Evolutionary conservation across 2,113 vertebrate species (phyloP).

Genomic region (Numenius arquata): DNA sequence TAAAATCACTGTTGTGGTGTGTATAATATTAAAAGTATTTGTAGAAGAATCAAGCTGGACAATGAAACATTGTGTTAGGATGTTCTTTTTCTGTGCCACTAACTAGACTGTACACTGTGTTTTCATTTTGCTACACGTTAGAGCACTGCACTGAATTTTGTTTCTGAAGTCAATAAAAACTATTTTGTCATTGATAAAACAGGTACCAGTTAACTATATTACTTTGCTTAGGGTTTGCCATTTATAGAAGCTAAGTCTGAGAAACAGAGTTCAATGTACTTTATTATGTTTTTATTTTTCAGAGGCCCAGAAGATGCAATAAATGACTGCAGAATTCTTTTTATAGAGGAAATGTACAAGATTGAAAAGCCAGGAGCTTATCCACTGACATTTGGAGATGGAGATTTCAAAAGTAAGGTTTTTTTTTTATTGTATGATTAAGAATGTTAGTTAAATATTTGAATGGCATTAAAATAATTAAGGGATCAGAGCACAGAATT

Average conservation of each 20-base stretch:
- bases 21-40: background rate
- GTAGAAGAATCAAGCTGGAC: background rate
- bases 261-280: background rate
- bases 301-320: slow-evolving; percentile 86
- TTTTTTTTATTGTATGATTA: slow-evolving; percentile 7
- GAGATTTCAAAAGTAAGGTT: slow-evolving; percentile 88
- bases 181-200: background rate
- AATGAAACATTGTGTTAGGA: background rate
- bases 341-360: slow-evolving; percentile 90
- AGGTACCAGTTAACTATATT: background rate
- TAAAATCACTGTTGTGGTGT: background rate
- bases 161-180: background rate
- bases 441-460: background rate
- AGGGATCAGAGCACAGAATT: background rate
- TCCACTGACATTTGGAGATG: slow-evolving; percentile 83
- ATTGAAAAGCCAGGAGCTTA: slow-evolving; percentile 86
- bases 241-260: background rate
- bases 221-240: background rate
- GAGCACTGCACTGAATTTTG: background rate
- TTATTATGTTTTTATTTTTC: slow-evolving; percentile 38
- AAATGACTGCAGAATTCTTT: slow-evolving; percentile 86
- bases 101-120: background rate
- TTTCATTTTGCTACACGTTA: background rate
- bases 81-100: background rate
- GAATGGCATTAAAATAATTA: background rate